Percentiles rank a stretch among this genome's conserved stretches.
phyloP scores from a whole-genome alignment of 2,888 invertebrate species.

The Diachrysia chrysitis region DNA sequence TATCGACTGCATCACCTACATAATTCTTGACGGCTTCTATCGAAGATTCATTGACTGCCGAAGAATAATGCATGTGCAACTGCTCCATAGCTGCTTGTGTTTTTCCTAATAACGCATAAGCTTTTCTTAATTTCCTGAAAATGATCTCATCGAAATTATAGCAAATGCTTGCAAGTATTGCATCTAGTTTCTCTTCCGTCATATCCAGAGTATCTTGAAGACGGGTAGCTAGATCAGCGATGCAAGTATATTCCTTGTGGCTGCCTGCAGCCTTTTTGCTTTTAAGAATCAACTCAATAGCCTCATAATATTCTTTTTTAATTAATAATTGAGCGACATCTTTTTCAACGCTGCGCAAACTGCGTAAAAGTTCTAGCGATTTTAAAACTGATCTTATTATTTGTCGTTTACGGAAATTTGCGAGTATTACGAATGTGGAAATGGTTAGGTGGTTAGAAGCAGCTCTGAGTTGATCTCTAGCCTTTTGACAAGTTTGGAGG shows the following conservation, averaged over 20 bases:
- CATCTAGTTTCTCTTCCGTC: constrained; percentile 97
- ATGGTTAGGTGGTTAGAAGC: constrained; percentile 95
- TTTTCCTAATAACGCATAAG: constrained; percentile 96
- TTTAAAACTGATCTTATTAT: constrained; percentile 94
- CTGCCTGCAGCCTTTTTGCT: constrained; percentile 95
- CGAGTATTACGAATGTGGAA: constrained; percentile 96
- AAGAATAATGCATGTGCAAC: constrained; percentile 97
- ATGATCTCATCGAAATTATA: constrained; percentile 93
- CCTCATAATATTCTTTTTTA: constrained; percentile 96
- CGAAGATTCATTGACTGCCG: constrained; percentile 95
- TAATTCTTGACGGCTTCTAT: constrained; percentile 90
- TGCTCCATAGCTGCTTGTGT: constrained; percentile 98
- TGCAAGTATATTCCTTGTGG: constrained; percentile 97
- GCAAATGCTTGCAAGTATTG: constrained; percentile 93
- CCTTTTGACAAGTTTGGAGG: constrained; percentile 92
- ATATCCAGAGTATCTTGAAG: constrained; percentile 97
- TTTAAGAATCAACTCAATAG: constrained; percentile 96
- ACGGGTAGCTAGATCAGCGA: constrained; percentile 95
- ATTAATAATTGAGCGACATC: constrained; percentile 94
- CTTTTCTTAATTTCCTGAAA: constrained; percentile 95
- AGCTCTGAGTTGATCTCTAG: constrained; percentile 92
- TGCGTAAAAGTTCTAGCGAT: constrained; percentile 89
- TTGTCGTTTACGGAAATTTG: constrained; percentile 96
- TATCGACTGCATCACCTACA: constrained; percentile 72
- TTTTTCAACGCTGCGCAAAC: constrained; percentile 94